Conservation (phyloP, 2,113 vertebrate species). For the Nycticryphes semicollaris region DNA sequence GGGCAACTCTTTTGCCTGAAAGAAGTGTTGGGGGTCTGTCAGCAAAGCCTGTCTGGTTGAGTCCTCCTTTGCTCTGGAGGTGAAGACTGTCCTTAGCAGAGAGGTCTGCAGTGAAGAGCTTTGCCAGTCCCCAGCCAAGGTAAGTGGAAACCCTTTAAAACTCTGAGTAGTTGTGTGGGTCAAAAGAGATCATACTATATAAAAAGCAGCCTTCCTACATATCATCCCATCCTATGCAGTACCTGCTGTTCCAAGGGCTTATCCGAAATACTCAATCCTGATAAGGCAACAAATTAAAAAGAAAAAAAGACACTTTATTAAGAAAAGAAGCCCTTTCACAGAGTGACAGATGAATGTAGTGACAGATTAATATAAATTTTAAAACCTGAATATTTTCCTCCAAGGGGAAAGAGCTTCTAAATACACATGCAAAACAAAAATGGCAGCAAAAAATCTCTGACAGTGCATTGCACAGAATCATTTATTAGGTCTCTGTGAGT, state of each 20-base stretch:
- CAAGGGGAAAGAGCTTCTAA: background rate
- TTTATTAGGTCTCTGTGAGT: conserved; percentile 45
- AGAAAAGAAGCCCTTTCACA: background rate
- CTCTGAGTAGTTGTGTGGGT: background rate
- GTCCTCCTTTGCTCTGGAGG: background rate
- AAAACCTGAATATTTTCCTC: conserved; percentile 16
- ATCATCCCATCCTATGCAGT: background rate
- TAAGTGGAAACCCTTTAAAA: background rate
- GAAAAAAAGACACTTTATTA: background rate
- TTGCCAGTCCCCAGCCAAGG: background rate
- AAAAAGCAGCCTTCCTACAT: background rate
- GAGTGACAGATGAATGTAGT: conserved; percentile 22
- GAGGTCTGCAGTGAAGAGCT: background rate
- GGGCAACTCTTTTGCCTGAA: background rate
- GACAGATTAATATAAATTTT: conserved; percentile 26
- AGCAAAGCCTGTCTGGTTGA: background rate
- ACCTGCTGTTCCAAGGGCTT: background rate
- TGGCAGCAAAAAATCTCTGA: conserved; percentile 10
- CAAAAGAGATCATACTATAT: background rate
- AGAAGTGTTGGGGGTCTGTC: background rate
- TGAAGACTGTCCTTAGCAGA: background rate
- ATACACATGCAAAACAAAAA: conserved; percentile 39
- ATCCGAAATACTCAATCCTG: conserved; percentile 20
- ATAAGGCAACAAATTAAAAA: background rate
- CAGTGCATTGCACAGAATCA: background rate